Evolutionary conservation across 2,888 invertebrate genomes (phyloP).

Genomic region (Apodemia zela): DNA sequence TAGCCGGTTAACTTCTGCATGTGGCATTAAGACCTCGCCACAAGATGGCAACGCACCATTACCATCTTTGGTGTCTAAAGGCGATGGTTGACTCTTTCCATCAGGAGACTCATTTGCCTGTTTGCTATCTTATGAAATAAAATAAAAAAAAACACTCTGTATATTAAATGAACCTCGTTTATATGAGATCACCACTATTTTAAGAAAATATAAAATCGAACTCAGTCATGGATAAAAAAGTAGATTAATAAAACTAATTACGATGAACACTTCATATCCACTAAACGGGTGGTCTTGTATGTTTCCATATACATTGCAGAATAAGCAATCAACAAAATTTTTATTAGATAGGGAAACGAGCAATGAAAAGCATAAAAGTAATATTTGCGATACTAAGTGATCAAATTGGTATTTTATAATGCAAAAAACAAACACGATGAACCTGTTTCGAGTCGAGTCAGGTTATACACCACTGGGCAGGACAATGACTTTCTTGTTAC

Average conservation of each 20-base stretch:
- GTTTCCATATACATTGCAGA: background rate
- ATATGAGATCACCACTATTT: background rate
- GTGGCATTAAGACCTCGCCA: too few relatives aligned
- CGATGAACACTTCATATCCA: conserved; percentile 18
- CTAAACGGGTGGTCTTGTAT: background rate
- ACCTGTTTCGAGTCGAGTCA: conserved; percentile 49
- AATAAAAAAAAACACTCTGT: too few relatives aligned
- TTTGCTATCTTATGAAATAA: too few relatives aligned
- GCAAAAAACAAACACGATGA: conserved; percentile 66
- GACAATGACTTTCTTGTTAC: conserved; percentile 56
- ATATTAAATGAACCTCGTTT: too few relatives aligned
- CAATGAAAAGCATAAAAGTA: conserved; percentile 4
- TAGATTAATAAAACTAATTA: conserved; percentile 42
- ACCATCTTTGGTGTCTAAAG: too few relatives aligned
- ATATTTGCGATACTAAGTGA: conserved; percentile 15
- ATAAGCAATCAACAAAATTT: background rate
- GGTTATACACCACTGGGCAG: conserved; percentile 62
- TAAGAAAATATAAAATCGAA: conserved; percentile 18
- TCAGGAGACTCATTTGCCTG: too few relatives aligned
- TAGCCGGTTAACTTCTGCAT: too few relatives aligned
- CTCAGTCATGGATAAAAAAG: conserved; percentile 23
- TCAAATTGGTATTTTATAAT: conserved; percentile 62
- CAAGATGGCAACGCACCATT: too few relatives aligned
- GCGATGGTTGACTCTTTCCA: too few relatives aligned
- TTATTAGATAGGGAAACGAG: conserved; percentile 10